Evolutionary conservation across 2,113 vertebrate genomes (phyloP), one percentile per base, ranked within the genome.

Genomic region (Cichladusa arquata): DNA sequence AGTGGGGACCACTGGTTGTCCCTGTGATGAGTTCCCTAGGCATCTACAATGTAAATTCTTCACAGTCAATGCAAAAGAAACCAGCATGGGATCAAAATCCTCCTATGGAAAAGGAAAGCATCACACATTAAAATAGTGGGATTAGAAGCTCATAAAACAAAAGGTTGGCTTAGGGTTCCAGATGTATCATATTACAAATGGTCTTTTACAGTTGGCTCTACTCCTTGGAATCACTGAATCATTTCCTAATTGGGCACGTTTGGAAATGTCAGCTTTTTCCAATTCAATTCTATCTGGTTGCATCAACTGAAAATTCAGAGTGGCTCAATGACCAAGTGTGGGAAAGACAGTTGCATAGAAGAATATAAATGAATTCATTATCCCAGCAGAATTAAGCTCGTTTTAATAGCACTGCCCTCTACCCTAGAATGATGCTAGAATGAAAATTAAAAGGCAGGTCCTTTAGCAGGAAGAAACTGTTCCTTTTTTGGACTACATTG

Each of bases 91-190:
- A 77, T 86, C 51, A 90, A 73, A 88, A 88, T 56, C 72, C 69
- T 93, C 67, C 51, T 51, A 38, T 65, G 88, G 85, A 88, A 94
- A 94, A 91, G 58, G 79, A 88, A 96, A 92, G 31, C 71, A 88
- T 25, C 31, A 56, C 33, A 54, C n/a, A 48, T 65, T 64, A 71
- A 94, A 96, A 90, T 14, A 96, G 60, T 28, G 19, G 67, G 71
- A 90, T 95, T 95, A 92, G 90, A 94, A 96, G 79, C 67, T 95
- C 79, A 8, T 93, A 90, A 96, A 97, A 96, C 95, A 96, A 96
- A 96, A 86, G 74, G 24, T 31, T 86, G 64, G 79, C 44, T 88
- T 66, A 77, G n/a, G 60, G 72, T 83, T 96, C 85, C 85, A 84
- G 69, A 81, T 74, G 34, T 88, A 92, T 96, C 85, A 14, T 56